Percentiles rank a stretch among this genome's conserved stretches.
Evolutionary conservation across 2,888 invertebrate genomes (phyloP).

Genomic region (Callyntrura guangdongensis): DNA sequence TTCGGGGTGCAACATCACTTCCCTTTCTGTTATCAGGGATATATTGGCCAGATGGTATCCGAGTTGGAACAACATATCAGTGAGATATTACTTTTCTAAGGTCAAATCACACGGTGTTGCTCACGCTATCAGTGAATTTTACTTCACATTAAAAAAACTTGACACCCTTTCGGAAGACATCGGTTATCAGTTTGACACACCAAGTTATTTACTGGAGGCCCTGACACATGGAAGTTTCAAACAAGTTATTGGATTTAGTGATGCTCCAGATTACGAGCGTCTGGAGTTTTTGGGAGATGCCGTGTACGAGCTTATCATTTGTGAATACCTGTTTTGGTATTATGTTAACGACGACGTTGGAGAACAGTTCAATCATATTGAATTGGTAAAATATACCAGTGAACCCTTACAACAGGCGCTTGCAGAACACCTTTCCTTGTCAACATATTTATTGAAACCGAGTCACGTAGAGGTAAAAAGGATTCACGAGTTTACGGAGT

Average conservation of each 20-base stretch:
- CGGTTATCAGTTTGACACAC: neutral
- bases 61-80: neutral
- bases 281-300: slow-evolving; percentile 35
- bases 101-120: too few species aligned
- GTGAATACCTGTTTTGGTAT: slow-evolving; percentile 44
- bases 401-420: neutral
- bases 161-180: neutral
- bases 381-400: neutral
- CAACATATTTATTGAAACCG: neutral
- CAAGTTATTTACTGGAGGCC: neutral
- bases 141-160: neutral
- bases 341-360: neutral
- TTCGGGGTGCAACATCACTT: too few species aligned
- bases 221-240: slow-evolving; percentile 17
- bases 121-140: neutral
- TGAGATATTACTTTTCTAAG: neutral
- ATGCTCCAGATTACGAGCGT: slow-evolving; percentile 10
- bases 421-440: neutral
- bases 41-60: too few species aligned
- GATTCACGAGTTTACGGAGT: neutral
- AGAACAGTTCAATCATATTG: neutral
- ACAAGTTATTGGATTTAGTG: too few species aligned
- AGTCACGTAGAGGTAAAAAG: neutral
- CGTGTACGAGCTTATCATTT: slow-evolving; percentile 31
- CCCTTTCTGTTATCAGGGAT: neutral